A percentile compares a stretch with the other conserved stretches of the same genome.
These are phyloP conservation scores for Xerus rutilus DNA, from an alignment of 2,797 vertebrate species.

Conservation along the genomic window DNA sequence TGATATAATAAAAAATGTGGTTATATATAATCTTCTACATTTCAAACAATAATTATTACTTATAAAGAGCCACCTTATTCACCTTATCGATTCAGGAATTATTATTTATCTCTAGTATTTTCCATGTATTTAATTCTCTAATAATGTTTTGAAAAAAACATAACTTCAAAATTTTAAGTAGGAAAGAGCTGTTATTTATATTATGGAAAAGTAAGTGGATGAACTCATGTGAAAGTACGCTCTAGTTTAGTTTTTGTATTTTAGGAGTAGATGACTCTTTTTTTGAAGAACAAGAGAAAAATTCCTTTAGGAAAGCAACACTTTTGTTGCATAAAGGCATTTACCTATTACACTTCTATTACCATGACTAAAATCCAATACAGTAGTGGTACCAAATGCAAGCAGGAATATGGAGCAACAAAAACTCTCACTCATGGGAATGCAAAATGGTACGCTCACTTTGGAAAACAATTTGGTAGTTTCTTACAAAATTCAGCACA, in stretches of 20 bases:
- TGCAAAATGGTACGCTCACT: not conserved
- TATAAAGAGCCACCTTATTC: not conserved
- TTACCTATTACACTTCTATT: not conserved
- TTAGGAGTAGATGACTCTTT: not conserved
- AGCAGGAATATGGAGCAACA: not conserved
- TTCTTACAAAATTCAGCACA: not conserved
- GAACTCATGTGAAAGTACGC: not conserved
- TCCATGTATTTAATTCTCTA: slow-evolving; percentile 5
- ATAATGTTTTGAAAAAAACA: not conserved
- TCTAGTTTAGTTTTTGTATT: not conserved
- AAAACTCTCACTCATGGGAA: not conserved
- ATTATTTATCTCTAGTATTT: not conserved
- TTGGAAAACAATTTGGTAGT: not conserved
- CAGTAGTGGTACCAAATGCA: not conserved
- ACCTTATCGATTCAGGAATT: not conserved
- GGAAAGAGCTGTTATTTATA: not conserved
- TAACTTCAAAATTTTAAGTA: not conserved
- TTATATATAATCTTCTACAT: not conserved
- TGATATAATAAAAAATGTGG: not conserved
- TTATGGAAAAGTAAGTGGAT: slow-evolving; percentile 4
- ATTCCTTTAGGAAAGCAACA: not conserved
- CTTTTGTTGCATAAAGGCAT: not conserved
- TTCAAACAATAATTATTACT: not conserved
- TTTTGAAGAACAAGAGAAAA: not conserved
- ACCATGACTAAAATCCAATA: not conserved